Conservation (phyloP, 2,797 vertebrate species). For the Hafferia zeledoni region DNA sequence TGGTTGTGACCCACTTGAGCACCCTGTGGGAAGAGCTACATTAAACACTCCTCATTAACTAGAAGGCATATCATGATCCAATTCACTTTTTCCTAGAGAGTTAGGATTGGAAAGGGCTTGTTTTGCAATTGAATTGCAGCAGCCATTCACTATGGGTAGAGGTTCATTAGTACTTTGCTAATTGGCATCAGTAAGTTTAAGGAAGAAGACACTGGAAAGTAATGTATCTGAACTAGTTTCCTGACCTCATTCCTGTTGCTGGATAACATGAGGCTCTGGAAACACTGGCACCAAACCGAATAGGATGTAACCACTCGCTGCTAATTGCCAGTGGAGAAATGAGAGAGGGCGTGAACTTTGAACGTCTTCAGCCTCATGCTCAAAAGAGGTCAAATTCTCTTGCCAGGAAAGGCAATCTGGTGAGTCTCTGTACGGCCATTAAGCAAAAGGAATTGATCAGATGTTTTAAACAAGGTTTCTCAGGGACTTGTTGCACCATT, state of each 20-base stretch:
- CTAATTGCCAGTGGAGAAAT: slow-evolving; percentile 56
- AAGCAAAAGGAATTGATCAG: slow-evolving; percentile 32
- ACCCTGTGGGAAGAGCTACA: background rate
- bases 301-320: background rate
- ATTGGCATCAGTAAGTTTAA: slow-evolving; percentile 15
- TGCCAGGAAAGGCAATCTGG: background rate
- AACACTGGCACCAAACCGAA: slow-evolving; percentile 37
- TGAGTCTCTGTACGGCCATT: background rate
- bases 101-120: background rate
- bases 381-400: slow-evolving; percentile 11
- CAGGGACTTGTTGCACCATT: background rate
- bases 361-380: slow-evolving; percentile 23
- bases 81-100: slow-evolving; percentile 44
- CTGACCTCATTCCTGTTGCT: slow-evolving; percentile 65
- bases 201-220: slow-evolving; percentile 47
- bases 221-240: slow-evolving; percentile 58
- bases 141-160: slow-evolving; percentile 35
- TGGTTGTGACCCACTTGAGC: background rate
- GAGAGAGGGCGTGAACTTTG: background rate
- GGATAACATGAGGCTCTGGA: slow-evolving; percentile 34
- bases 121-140: slow-evolving; percentile 29
- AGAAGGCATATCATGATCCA: background rate
- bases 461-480: slow-evolving; percentile 37
- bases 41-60: background rate
- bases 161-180: slow-evolving; percentile 62